Conservation (phyloP, 1,140 invertebrate genomes). For the Achatina immaculata region DNA sequence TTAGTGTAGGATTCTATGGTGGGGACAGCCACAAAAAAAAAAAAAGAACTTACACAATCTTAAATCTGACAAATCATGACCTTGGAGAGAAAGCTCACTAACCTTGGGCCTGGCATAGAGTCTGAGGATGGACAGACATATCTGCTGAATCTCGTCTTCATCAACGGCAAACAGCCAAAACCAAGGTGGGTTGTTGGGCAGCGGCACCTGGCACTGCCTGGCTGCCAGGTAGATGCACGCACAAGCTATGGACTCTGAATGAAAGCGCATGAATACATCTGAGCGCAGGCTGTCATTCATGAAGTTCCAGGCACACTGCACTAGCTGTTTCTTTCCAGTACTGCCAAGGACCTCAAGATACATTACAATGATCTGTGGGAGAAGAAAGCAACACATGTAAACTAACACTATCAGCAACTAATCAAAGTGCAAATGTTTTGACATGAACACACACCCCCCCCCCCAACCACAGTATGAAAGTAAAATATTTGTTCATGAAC, state of each 20-base stretch:
- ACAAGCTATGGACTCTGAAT: slow-evolving; percentile 97
- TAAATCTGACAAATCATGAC: too few relatives aligned
- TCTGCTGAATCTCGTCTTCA: slow-evolving; percentile 86
- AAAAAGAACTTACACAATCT: too few relatives aligned
- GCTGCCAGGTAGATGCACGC: slow-evolving; percentile 97
- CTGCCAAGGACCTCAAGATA: slow-evolving; percentile 91
- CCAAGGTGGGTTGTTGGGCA: slow-evolving; percentile 92
- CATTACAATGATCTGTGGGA: slow-evolving; percentile 88
- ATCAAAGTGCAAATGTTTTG: too few relatives aligned
- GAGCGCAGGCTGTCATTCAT: slow-evolving; percentile 99
- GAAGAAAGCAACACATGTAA: slow-evolving; percentile 33
- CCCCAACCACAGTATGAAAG: too few relatives aligned
- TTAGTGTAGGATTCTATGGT: too few relatives aligned
- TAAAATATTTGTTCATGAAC: too few relatives aligned
- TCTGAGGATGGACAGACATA: slow-evolving; percentile 85
- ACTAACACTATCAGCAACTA: too few relatives aligned
- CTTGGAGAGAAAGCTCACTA: too few relatives aligned
- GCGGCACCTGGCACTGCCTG: slow-evolving; percentile 84
- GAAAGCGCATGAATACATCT: slow-evolving; percentile 95
- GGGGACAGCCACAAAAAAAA: too few relatives aligned
- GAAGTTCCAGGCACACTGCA: slow-evolving; percentile 97
- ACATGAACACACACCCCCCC: too few relatives aligned
- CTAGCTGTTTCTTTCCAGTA: slow-evolving; percentile 85
- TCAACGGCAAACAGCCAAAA: slow-evolving; percentile 86
- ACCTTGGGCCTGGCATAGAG: slow-evolving; percentile 79